phyloP scores from a whole-genome alignment of 2,797 vertebrate genomes.

The Podarcis lilfordi region DNA sequence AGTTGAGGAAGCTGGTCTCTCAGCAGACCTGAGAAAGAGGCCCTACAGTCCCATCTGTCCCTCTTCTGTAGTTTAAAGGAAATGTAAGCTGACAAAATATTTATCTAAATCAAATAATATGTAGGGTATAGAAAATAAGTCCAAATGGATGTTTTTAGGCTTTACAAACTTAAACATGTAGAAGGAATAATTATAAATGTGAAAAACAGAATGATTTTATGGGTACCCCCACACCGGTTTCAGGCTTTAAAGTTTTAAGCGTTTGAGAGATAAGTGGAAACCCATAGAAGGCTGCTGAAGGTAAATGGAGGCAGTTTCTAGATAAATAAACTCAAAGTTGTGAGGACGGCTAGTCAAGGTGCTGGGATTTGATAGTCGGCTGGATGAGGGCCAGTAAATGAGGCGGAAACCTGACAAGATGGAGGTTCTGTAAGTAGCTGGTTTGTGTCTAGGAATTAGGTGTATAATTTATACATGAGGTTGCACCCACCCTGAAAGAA shows the following conservation, averaged over 20 bases:
- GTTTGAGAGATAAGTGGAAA: background rate
- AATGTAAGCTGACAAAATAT: background rate
- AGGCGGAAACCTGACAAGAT: too few relatives aligned
- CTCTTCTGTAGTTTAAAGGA: too few relatives aligned
- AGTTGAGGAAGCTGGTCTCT: too few relatives aligned
- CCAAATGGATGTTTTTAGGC: background rate
- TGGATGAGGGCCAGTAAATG: too few relatives aligned
- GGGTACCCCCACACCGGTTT: background rate
- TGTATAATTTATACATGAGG: too few relatives aligned
- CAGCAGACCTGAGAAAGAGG: too few relatives aligned
- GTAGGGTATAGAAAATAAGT: background rate
- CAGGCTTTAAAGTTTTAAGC: background rate
- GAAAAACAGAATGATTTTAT: background rate
- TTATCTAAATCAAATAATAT: background rate
- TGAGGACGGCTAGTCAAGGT: too few relatives aligned
- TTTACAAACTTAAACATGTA: background rate
- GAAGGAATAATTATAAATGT: background rate
- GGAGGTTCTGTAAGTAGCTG: too few relatives aligned
- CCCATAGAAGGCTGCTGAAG: background rate
- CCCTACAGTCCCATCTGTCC: too few relatives aligned
- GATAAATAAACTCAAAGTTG: background rate
- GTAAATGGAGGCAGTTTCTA: background rate
- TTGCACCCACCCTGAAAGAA: too few relatives aligned
- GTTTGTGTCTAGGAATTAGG: too few relatives aligned
- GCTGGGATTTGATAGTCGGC: too few relatives aligned